phyloP scores from a whole-genome alignment of 2,888 invertebrate species.

The Drymonia ruficornis region DNA sequence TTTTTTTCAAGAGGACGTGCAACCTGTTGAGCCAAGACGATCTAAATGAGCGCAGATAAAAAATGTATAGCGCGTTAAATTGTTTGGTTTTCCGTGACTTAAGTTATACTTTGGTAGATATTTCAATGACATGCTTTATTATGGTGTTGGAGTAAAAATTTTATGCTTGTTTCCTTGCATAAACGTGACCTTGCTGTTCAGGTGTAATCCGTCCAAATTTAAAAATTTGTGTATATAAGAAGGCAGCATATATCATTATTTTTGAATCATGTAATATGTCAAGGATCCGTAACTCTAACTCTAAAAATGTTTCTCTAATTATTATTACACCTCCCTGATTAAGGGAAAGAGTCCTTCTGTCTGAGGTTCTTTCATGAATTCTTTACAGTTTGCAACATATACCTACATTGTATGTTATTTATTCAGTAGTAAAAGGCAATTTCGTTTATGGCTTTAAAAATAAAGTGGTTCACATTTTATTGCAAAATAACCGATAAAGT shows the following conservation, averaged over 20 bases:
- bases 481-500: conserved; percentile 11
- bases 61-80: conserved; percentile 2
- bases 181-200: background rate
- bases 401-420: background rate
- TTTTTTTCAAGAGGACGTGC: conserved; percentile 7
- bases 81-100: background rate
- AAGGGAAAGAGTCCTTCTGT: too few relatives aligned
- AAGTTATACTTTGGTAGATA: background rate
- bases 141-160: background rate
- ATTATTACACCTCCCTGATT: too few relatives aligned
- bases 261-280: too few relatives aligned
- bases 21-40: conserved; percentile 12
- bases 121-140: background rate
- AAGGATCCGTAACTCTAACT: too few relatives aligned
- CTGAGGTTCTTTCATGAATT: too few relatives aligned
- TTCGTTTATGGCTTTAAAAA: conserved; percentile 20
- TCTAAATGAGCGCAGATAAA: conserved; percentile 19
- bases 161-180: background rate
- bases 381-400: too few relatives aligned
- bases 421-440: conserved; percentile 2
- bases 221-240: too few relatives aligned
- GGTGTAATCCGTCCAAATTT: too few relatives aligned
- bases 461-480: conserved; percentile 32
- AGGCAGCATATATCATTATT: too few relatives aligned
- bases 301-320: too few relatives aligned